Conservation (phyloP, 2,113 vertebrate genomes). For the Panthera leo region DNA sequence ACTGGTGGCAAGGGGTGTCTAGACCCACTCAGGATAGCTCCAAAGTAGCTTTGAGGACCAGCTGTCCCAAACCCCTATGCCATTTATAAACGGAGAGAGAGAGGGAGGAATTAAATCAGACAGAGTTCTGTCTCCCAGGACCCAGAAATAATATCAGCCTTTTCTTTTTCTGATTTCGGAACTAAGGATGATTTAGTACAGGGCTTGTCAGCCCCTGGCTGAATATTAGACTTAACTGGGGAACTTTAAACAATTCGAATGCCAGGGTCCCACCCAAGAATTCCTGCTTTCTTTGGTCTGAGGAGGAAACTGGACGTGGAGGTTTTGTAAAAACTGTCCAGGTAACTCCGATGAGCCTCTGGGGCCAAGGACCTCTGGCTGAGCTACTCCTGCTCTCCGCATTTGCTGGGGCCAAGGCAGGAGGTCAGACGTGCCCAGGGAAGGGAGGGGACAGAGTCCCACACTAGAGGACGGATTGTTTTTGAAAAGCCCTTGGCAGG, state of each 20-base stretch:
- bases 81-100: not conserved
- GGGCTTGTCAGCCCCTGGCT: too few species aligned
- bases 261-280: not conserved
- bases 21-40: not conserved
- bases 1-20: not conserved
- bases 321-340: not conserved
- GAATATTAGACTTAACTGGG: rapidly evolving
- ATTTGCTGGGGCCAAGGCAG: not conserved
- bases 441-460: not conserved
- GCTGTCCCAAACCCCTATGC: not conserved
- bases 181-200: not conserved
- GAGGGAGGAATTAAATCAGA: not conserved
- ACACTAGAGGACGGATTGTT: conserved; percentile 21
- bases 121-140: not conserved
- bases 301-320: not conserved
- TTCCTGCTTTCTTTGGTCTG: not conserved
- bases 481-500: conserved; percentile 57
- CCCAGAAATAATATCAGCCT: not conserved
- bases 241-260: not conserved
- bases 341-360: not conserved
- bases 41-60: not conserved
- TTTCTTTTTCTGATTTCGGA: not conserved
- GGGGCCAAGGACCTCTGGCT: not conserved
- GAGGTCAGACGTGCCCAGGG: not conserved
- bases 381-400: not conserved